These are phyloP conservation scores for Reticulitermes lucifugus DNA, from an alignment of 2,888 invertebrate genomes.

Conservation along the genomic window DNA sequence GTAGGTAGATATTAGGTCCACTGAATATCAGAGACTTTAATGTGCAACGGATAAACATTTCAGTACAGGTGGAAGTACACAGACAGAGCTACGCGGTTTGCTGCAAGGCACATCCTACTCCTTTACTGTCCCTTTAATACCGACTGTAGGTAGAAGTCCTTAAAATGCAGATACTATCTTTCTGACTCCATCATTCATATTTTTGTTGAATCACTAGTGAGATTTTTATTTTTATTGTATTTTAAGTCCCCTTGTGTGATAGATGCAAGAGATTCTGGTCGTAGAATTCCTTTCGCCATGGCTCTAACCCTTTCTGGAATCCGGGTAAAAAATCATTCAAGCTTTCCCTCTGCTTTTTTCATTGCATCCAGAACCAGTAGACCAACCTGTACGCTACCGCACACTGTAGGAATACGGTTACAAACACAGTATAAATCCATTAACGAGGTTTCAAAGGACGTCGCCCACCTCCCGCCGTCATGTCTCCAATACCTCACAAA, in stretches of 20 bases:
- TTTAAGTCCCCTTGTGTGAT: constrained; percentile 34
- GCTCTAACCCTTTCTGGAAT: constrained; percentile 16
- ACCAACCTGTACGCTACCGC: background rate
- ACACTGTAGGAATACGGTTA: background rate
- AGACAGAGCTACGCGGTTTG: too few relatives aligned
- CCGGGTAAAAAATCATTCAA: constrained; percentile 26
- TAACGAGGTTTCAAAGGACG: background rate
- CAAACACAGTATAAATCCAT: background rate
- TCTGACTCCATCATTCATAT: constrained; percentile 23
- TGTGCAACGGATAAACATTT: too few relatives aligned
- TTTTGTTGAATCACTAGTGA: constrained; percentile 5
- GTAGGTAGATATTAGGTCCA: too few relatives aligned
- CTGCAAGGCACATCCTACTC: too few relatives aligned
- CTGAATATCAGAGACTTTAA: too few relatives aligned
- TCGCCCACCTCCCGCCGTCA: background rate
- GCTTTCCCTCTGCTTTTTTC: background rate
- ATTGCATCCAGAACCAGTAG: background rate
- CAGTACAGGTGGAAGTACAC: too few relatives aligned
- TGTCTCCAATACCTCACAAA: background rate
- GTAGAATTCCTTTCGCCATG: constrained; percentile 35
- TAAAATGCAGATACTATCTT: background rate
- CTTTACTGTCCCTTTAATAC: too few relatives aligned
- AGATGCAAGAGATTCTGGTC: constrained; percentile 46
- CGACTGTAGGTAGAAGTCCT: background rate
- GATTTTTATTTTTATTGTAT: background rate